Conservation (phyloP, 1,140 invertebrate species). For the Pseudomyrmex dendroicus region DNA sequence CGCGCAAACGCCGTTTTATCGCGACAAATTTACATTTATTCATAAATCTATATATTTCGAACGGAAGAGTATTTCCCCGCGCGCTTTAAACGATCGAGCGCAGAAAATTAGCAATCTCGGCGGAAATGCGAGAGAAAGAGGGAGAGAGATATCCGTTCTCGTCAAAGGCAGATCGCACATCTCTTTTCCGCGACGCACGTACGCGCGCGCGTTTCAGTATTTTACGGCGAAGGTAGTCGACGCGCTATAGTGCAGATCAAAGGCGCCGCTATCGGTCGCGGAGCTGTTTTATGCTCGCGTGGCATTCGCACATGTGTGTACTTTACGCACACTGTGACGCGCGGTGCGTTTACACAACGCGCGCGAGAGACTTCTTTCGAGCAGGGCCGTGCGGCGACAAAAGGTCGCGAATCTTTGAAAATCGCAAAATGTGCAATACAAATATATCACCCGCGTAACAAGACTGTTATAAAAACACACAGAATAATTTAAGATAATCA, state of each 20-base stretch:
- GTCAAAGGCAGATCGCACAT: constrained; percentile 64
- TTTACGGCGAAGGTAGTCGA: constrained; percentile 74
- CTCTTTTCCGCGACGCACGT: constrained; percentile 64
- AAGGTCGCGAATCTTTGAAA: not conserved
- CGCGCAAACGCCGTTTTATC: no score
- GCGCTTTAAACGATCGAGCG: constrained; percentile 26
- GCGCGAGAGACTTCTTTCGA: constrained; percentile 28
- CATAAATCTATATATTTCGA: constrained; percentile 15
- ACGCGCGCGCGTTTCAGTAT: constrained; percentile 74
- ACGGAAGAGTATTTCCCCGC: not conserved
- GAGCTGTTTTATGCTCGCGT: constrained; percentile 78
- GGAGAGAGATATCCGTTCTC: constrained; percentile 22
- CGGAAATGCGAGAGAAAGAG: not conserved
- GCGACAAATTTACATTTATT: constrained; percentile 23
- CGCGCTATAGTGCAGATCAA: constrained; percentile 73
- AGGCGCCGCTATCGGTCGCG: constrained; percentile 78
- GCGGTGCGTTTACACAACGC: constrained; percentile 27
- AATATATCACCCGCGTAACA: not conserved
- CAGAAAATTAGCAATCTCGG: constrained; percentile 37
- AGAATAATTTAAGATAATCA: no score
- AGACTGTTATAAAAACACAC: no score
- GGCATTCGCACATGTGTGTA: constrained; percentile 66
- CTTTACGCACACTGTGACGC: constrained; percentile 50
- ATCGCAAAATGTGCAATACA: not conserved
- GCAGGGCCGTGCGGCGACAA: constrained; percentile 17